Evolutionary conservation across 2,797 vertebrate genomes (phyloP), one percentile per base, ranked within the genome.

Genomic region (Capromys pilorides): DNA sequence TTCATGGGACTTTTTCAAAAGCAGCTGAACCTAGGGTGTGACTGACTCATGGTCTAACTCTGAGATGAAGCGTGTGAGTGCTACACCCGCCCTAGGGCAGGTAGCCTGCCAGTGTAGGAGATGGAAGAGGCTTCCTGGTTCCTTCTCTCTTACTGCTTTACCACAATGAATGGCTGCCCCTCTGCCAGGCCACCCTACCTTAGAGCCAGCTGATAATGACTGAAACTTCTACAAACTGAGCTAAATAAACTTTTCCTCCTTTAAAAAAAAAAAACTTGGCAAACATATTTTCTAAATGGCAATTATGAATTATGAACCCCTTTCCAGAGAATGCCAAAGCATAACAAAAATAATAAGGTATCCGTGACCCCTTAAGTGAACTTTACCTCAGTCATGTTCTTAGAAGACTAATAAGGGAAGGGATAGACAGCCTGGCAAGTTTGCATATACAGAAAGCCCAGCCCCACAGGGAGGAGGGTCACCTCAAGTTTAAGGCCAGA

Each of bases 241-340:
- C n/a, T 71, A 36, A 71, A 71, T 39, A 69, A 67, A 69, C 6
- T 12, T 69, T 33, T 36, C 18, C 33, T n/a, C 33, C 66, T 67
- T 67, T n/a, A n/a, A 67, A 67, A 33, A n/a, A 64, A 64, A 64
- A 62, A 64, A 66, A 14, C 33, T 64, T 77, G 26, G 18, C 0
- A 92, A 67, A 90, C 88, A 73, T 24, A 39, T 62, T 39, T 86
- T 28, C 51, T 92, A 71, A 91, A 64, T 0, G 64, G 71, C 49
- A 24, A 41, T 12, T 1, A 0, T 7, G 59, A 24, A 41, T 12
- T 1, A 0, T 7, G 59, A 0, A 0, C 12, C 9, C 2, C 10
- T 88, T 71, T 77, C 75, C 1, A 1, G 33, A 94, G 18, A 77
- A 88, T 64, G 36, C 61, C 22, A 49, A 1, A 62, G 90, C 67